Evolutionary conservation across 2,888 invertebrate genomes (phyloP).

Genomic region (Atherix ibis): DNA sequence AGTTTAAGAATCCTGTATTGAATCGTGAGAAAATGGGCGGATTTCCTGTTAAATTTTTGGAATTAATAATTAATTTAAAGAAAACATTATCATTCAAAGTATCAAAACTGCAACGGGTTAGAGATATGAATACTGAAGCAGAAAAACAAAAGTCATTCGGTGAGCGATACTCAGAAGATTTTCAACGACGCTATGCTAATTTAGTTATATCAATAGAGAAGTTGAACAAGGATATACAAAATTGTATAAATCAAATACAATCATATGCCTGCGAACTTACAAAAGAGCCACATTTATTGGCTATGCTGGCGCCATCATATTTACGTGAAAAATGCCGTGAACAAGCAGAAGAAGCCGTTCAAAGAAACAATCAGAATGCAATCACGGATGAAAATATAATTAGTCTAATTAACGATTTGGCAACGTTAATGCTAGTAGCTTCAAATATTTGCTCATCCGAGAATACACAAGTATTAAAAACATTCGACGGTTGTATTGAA

Average conservation of each 20-base stretch:
- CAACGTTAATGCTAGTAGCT: slow-evolving; percentile 56
- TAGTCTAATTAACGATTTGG: slow-evolving; percentile 70
- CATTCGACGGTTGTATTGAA: slow-evolving; percentile 79
- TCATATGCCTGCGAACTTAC: slow-evolving; percentile 70
- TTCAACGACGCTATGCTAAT: slow-evolving; percentile 79
- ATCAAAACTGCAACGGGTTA: slow-evolving; percentile 60
- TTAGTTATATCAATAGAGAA: slow-evolving; percentile 78
- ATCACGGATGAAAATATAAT: slow-evolving; percentile 47
- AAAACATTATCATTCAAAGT: slow-evolving; percentile 74
- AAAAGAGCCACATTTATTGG: slow-evolving; percentile 70
- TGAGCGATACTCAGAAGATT: slow-evolving; percentile 65
- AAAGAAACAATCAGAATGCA: slow-evolving; percentile 48
- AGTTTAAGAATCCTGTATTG: slow-evolving; percentile 31
- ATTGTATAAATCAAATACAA: slow-evolving; percentile 73
- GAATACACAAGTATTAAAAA: slow-evolving; percentile 80
- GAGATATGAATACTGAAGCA: slow-evolving; percentile 78
- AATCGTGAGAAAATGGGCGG: slow-evolving; percentile 44
- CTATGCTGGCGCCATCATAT: slow-evolving; percentile 78
- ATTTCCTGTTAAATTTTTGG: slow-evolving; percentile 70
- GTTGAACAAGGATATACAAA: slow-evolving; percentile 76
- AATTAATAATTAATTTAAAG: slow-evolving; percentile 71
- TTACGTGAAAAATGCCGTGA: slow-evolving; percentile 74
- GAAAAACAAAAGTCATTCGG: slow-evolving; percentile 72
- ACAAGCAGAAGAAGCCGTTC: slow-evolving; percentile 67
- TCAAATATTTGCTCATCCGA: slow-evolving; percentile 51